Conservation (phyloP, 2,113 vertebrate genomes). For the Erythrocebus patas region DNA sequence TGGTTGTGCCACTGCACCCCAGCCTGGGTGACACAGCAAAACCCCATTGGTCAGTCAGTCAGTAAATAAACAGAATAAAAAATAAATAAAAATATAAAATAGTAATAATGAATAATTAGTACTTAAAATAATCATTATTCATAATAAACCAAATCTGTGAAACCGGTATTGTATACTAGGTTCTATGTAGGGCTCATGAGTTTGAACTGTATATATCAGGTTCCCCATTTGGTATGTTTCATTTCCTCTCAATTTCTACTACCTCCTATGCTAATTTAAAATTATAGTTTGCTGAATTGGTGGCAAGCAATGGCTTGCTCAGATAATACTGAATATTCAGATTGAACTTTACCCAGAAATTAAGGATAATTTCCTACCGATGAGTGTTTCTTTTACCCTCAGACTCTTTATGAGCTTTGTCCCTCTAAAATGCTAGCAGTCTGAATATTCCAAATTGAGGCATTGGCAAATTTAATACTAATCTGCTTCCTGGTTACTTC, state of each 20-base stretch:
- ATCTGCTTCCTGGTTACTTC: not conserved
- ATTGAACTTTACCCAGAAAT: not conserved
- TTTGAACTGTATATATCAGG: not conserved
- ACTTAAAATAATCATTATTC: not conserved
- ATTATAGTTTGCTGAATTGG: not conserved
- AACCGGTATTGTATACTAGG: not conserved
- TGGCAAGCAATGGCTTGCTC: not conserved
- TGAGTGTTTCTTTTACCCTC: not conserved
- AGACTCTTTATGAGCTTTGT: not conserved
- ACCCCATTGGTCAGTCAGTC: no score
- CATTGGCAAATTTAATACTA: not conserved
- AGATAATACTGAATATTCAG: conserved; percentile 20
- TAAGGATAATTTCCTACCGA: not conserved
- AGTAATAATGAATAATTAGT: not conserved
- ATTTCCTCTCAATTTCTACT: not conserved
- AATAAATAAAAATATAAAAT: not conserved
- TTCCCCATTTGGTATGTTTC: not conserved
- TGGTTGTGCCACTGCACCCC: no score
- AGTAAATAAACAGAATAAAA: no score
- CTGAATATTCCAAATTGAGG: not conserved
- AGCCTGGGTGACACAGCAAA: no score
- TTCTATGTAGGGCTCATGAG: not conserved
- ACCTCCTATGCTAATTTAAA: not conserved
- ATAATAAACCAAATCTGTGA: not conserved
- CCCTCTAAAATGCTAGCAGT: not conserved